Percentiles rank a stretch among this genome's conserved stretches.
phyloP scores from a whole-genome alignment of 1,140 invertebrate genomes.

The Neodiprion pinetum region DNA sequence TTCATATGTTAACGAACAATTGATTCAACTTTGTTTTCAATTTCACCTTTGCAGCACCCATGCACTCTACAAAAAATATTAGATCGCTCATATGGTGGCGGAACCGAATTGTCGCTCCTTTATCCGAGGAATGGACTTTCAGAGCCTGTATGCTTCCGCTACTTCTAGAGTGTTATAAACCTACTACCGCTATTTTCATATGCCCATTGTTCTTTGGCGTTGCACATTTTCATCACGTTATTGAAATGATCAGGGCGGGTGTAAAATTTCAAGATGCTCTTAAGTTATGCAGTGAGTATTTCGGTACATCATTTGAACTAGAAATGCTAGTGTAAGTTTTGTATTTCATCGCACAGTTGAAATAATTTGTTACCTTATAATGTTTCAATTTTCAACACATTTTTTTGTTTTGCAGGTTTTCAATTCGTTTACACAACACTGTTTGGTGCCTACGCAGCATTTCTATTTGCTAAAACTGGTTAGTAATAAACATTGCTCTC shows the following conservation, averaged over 20 bases:
- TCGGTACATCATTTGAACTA: constrained; percentile 19
- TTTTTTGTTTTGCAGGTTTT: constrained; percentile 70
- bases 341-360: no score
- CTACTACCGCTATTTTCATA: constrained; percentile 78
- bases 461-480: constrained; percentile 81
- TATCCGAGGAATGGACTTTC: constrained; percentile 95
- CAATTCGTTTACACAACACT: constrained; percentile 91
- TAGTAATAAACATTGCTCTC: constrained; percentile 29
- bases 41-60: constrained; percentile 66
- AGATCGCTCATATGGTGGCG: constrained; percentile 85
- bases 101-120: constrained; percentile 88
- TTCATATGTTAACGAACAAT: constrained; percentile 23
- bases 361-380: no score
- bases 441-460: constrained; percentile 94
- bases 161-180: constrained; percentile 82
- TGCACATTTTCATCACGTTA: constrained; percentile 92
- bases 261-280: constrained; percentile 72
- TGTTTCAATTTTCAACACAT: constrained; percentile 1
- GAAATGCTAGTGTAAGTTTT: neutral
- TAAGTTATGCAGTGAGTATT: constrained; percentile 72
- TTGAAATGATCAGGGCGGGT: constrained; percentile 78
- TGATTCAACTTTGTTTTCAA: constrained; percentile 20
- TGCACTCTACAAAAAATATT: constrained; percentile 76
- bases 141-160: constrained; percentile 93
- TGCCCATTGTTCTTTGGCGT: constrained; percentile 93